Evolutionary conservation across 37 sponge, comb jelly and placozoan species (phyloP).

Genomic region (Tethya wilhelma): DNA sequence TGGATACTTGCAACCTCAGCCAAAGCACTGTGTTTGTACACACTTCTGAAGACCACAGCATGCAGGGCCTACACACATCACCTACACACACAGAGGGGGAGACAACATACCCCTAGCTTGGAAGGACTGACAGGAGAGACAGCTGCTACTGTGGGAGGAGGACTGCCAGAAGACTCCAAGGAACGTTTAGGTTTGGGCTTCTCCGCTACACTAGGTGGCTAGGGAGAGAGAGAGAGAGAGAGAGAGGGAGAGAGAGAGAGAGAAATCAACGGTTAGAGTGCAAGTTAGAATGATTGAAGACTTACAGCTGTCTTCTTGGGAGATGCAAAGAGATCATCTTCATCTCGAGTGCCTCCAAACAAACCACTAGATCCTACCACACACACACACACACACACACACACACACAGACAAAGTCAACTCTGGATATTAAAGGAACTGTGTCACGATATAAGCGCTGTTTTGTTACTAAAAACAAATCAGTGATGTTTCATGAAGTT

Average conservation of each 20-base stretch:
- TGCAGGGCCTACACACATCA: no score
- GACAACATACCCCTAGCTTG: no score
- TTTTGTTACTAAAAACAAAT: no score
- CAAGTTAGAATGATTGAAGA: neutral
- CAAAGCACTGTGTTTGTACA: no score
- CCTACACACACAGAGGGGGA: no score
- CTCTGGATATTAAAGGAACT: neutral
- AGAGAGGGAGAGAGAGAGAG: conserved; percentile 20
- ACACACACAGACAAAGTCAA: neutral
- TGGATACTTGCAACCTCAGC: no score
- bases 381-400: neutral
- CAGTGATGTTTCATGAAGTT: no score
- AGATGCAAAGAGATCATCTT: conserved; percentile 34
- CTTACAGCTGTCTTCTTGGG: conserved; percentile 7
- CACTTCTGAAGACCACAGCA: no score
- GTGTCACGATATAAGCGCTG: neutral
- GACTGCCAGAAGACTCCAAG: no score
- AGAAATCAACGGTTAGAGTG: neutral
- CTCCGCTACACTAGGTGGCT: neutral
- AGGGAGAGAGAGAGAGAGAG: conserved; percentile 3
- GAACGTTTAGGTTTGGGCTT: no score
- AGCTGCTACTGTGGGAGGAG: no score
- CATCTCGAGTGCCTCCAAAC: conserved; percentile 1
- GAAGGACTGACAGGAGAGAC: no score
- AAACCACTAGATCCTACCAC: neutral